These are phyloP conservation scores for Cerastis rubricosa DNA, from an alignment of 2,888 invertebrate species.

Conservation along the genomic window DNA sequence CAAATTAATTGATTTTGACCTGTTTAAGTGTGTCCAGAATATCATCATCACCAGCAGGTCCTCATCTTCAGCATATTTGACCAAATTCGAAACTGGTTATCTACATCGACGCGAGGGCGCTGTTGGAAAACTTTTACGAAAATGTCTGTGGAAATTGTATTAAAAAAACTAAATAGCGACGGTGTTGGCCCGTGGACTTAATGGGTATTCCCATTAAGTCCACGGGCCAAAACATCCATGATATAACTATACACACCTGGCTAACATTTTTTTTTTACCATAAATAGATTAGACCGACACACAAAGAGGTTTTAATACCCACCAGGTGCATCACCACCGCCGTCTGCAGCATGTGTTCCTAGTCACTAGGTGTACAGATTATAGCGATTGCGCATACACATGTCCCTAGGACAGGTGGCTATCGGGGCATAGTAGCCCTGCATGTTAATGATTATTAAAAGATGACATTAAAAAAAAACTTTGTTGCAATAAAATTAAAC, in stretches of 20 bases:
- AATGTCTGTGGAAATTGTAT: not conserved
- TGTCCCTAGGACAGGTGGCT: slow-evolving; percentile 45
- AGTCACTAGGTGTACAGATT: slow-evolving; percentile 51
- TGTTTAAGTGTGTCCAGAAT: not conserved
- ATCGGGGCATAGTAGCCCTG: slow-evolving; percentile 12
- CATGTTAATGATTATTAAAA: slow-evolving; percentile 32
- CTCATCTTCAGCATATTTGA: not conserved
- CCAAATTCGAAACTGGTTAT: not conserved
- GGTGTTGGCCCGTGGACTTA: too few species aligned
- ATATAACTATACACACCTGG: slow-evolving; percentile 23
- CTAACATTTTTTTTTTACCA: slow-evolving; percentile 8
- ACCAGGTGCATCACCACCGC: slow-evolving; percentile 45
- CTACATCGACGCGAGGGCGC: not conserved
- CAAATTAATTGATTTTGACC: not conserved
- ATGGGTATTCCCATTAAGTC: too few species aligned
- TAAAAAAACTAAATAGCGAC: not conserved
- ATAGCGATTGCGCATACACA: slow-evolving; percentile 48
- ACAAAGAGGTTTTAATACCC: slow-evolving; percentile 40
- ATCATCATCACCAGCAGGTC: not conserved
- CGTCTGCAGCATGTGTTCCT: slow-evolving; percentile 46
- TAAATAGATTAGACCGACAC: slow-evolving; percentile 24
- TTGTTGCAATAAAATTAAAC: too few species aligned
- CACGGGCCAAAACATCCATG: not conserved
- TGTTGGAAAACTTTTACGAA: not conserved
- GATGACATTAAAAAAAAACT: slow-evolving; percentile 23